Conservation (phyloP, 2,888 invertebrate genomes). For the Oscheius sp. region DNA sequence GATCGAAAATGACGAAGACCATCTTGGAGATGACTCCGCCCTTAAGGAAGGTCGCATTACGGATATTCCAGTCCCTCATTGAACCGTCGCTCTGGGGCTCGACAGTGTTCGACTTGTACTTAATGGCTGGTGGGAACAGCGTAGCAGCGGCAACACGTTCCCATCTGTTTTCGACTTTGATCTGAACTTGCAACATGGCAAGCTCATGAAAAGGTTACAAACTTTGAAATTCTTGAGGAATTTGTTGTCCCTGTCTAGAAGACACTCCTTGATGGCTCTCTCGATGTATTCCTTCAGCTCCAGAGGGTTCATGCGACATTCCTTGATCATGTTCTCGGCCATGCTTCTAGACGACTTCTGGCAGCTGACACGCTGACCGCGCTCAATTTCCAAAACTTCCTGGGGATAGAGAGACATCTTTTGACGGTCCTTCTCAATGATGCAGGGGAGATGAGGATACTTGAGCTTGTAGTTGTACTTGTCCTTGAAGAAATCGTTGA, state of each 20-base stretch:
- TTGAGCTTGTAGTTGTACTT: constrained; percentile 16
- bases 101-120: constrained; percentile 2
- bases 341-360: constrained; percentile 21
- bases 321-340: constrained; percentile 38
- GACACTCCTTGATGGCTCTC: constrained; percentile 31
- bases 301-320: constrained; percentile 41
- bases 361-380: constrained; percentile 40
- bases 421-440: constrained; percentile 4
- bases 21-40: neutral
- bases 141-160: neutral
- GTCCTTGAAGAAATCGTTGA: constrained; percentile 20
- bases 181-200: neutral
- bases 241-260: constrained; percentile 23
- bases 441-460: constrained; percentile 1
- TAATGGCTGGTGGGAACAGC: constrained; percentile 25
- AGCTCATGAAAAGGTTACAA: neutral
- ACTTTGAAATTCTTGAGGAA: constrained; percentile 31
- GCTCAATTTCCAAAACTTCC: constrained; percentile 37
- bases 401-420: constrained; percentile 31
- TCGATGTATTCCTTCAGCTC: constrained; percentile 36
- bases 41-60: neutral
- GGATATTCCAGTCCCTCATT: constrained; percentile 9
- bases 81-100: constrained; percentile 26
- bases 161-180: neutral
- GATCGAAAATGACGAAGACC: constrained; percentile 32